Evolutionary conservation across 2,888 invertebrate genomes (phyloP).

Genomic region (Tubulanus polymorphus): DNA sequence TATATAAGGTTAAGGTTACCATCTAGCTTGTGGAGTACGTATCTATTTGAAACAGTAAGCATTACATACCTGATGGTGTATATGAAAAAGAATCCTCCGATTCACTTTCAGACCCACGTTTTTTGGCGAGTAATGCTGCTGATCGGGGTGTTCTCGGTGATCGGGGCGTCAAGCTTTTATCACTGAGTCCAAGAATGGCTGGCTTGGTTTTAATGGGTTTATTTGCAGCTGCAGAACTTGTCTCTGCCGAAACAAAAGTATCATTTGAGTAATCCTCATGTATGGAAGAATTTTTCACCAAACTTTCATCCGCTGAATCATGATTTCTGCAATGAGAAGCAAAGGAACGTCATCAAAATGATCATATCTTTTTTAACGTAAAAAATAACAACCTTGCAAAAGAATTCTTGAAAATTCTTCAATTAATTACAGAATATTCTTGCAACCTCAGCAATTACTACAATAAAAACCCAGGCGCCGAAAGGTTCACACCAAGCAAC

Average conservation of each 20-base stretch:
- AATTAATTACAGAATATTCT: no score
- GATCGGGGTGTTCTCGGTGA: constrained; percentile 11
- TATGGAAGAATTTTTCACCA: constrained; percentile 21
- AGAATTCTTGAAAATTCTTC: no score
- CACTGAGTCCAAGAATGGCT: constrained; percentile 1
- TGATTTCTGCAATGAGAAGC: constrained; percentile 3
- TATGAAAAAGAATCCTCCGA: constrained; percentile 35
- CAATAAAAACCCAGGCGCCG: no score
- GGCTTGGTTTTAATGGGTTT: not conserved
- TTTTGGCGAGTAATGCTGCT: not conserved
- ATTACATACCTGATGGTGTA: constrained; percentile 2
- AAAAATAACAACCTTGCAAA: no score
- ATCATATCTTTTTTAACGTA: no score
- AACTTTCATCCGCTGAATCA: constrained; percentile 31
- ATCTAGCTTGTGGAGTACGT: no score
- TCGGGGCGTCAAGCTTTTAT: constrained; percentile 12
- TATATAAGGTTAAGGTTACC: no score
- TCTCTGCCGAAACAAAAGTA: constrained; percentile 29
- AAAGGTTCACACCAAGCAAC: no score
- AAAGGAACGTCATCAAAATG: no score
- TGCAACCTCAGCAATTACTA: no score
- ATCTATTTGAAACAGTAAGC: no score
- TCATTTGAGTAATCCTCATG: constrained; percentile 26
- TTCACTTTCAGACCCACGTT: constrained; percentile 40
- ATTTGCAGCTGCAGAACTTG: constrained; percentile 9